These are phyloP conservation scores for Diplolepis rosae DNA, from an alignment of 2,888 invertebrate species.

Conservation along the genomic window DNA sequence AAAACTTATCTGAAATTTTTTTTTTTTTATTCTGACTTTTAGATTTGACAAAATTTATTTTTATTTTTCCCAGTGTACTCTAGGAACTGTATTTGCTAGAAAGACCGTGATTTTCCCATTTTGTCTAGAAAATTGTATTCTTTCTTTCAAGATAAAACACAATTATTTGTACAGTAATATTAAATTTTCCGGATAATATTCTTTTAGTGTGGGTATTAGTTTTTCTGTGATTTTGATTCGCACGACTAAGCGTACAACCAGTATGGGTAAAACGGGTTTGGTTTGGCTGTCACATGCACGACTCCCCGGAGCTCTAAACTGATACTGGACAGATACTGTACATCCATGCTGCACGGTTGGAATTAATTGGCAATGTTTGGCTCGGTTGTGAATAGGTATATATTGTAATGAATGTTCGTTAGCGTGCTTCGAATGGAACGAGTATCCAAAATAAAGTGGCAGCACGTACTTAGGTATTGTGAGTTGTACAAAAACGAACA, in stretches of 20 bases:
- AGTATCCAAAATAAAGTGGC: constrained; percentile 51
- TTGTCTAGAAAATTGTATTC: too few relatives aligned
- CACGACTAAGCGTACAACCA: constrained; percentile 18
- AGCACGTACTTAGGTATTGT: constrained; percentile 54
- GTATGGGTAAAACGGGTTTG: constrained; percentile 37
- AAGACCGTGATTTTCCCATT: too few relatives aligned
- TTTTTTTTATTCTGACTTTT: too few relatives aligned
- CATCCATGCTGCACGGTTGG: constrained; percentile 59
- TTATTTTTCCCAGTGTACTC: too few relatives aligned
- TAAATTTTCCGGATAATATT: too few relatives aligned
- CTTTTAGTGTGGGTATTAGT: not conserved
- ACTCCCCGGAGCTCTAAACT: constrained; percentile 61
- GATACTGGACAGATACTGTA: constrained; percentile 64
- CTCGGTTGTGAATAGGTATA: constrained; percentile 50
- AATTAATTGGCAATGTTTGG: constrained; percentile 69
- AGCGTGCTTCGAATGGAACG: constrained; percentile 51
- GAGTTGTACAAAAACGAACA: constrained; percentile 51
- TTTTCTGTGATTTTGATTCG: constrained; percentile 21
- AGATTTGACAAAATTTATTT: too few relatives aligned
- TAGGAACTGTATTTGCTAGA: too few relatives aligned
- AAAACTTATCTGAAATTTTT: too few relatives aligned
- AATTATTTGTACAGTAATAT: too few relatives aligned
- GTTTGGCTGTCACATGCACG: constrained; percentile 64
- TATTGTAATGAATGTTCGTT: constrained; percentile 63
- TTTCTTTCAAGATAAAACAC: too few relatives aligned